phyloP scores from a whole-genome alignment of 2,888 invertebrate genomes.

The Anagyrus pseudococci region DNA sequence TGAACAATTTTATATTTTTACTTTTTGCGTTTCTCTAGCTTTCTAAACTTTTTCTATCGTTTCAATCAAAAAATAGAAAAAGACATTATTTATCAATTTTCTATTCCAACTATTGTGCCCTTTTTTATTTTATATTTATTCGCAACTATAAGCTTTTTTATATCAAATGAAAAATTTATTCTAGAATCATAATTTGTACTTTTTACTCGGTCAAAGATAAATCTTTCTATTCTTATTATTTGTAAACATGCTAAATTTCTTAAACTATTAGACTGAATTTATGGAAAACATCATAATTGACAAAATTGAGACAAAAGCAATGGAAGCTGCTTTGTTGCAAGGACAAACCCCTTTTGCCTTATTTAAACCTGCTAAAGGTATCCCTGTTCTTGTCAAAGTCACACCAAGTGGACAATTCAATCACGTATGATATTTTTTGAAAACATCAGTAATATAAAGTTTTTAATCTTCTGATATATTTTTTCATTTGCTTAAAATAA shows the following conservation, averaged over 20 bases:
- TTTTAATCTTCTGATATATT: neutral
- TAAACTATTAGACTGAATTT: slow-evolving; percentile 48
- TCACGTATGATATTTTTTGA: slow-evolving; percentile 52
- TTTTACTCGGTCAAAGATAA: neutral
- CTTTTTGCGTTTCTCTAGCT: neutral
- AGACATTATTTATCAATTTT: neutral
- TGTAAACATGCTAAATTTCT: too few relatives aligned
- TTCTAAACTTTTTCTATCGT: neutral
- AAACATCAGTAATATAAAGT: neutral
- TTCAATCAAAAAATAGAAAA: neutral
- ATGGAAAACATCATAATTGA: slow-evolving; percentile 72
- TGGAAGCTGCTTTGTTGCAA: slow-evolving; percentile 70
- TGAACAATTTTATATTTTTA: neutral
- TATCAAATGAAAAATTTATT: neutral
- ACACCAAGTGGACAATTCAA: slow-evolving; percentile 53
- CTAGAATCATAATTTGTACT: neutral
- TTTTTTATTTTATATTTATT: neutral
- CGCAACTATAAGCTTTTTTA: neutral
- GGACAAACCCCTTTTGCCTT: slow-evolving; percentile 76
- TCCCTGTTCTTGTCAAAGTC: slow-evolving; percentile 74
- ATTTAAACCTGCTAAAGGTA: slow-evolving; percentile 71
- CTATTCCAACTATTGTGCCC: neutral
- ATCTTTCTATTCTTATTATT: neutral
- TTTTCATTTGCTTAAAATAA: neutral
- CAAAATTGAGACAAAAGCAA: slow-evolving; percentile 74